Evolutionary conservation across 2,113 vertebrate species (phyloP), one percentile per base, ranked within the genome.

Genomic region (Corvus moneduloides): DNA sequence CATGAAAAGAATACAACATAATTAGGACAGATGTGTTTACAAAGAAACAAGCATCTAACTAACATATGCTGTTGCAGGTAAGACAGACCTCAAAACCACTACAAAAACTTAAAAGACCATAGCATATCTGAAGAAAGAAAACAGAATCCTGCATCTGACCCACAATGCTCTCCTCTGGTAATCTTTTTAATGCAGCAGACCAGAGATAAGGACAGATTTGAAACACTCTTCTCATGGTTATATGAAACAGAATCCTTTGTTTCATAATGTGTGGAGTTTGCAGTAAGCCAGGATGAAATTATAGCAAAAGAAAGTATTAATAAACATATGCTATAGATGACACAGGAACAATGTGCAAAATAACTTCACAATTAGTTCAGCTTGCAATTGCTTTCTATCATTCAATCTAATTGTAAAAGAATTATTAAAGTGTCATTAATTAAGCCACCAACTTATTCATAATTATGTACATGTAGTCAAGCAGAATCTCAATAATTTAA

Each of bases 381-480:
- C 18, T 22, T 77, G 35, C 46, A 89, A 71, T 46, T 56, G 37
- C 52, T 87, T 84, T 73, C 39, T 52, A 51, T 61, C 48, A 88
- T 46, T 79, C 67, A 33, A 35, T 43, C 48, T 23, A 67, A 81
- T 33, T 72, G 48, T 49, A 28, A 52, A 80, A 75, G 33, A 89
- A 87, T 67, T 77, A 94, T 64, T 94, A 87, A 84, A 90, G 55
- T 48, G 17, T 14, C 37, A 44, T 92, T 78, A 94, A 96, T 77
- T 81, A 78, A 77, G 72, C 61, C 35, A 86, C 8, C 35, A n/a
- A 87, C 64, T 93, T 90, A 78, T 81, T 74, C 35, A 23, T 79
- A 82, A 86, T 59, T 84, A 92, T 71, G 84, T 78, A 71, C 49
- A 82, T 35, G 30, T 14, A 66, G 46, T 86, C 90, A 91, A 46